These are phyloP conservation scores for Ardeotis arabs DNA, from an alignment of 2,113 vertebrate species.

Conservation along the genomic window DNA sequence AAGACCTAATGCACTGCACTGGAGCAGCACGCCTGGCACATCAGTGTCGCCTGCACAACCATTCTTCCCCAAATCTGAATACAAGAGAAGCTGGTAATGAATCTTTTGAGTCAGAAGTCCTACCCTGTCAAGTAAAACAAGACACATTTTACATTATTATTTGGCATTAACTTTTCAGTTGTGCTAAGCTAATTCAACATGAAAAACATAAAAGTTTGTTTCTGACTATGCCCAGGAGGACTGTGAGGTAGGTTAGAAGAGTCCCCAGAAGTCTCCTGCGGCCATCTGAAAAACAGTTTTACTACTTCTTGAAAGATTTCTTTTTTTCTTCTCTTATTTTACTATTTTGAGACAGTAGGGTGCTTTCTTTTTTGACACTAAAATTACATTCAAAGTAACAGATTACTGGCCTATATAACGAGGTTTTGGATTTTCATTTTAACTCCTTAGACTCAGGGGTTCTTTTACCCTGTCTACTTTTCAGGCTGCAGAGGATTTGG, in stretches of 20 bases:
- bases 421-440: background rate
- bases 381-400: background rate
- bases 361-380: background rate
- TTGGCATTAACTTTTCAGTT: background rate
- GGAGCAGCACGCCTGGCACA: rapidly evolving
- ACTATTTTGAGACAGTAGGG: background rate
- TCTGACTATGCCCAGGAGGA: background rate
- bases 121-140: background rate
- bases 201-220: background rate
- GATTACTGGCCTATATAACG: background rate
- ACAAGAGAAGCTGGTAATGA: background rate
- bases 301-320: background rate
- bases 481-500: background rate
- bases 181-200: background rate
- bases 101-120: background rate
- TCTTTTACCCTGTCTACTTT: background rate
- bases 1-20: rapidly evolving
- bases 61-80: rapidly evolving
- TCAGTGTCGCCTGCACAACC: rapidly evolving
- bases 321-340: background rate
- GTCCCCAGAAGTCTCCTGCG: background rate
- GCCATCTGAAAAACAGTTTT: background rate
- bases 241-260: rapidly evolving
- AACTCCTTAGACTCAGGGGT: background rate
- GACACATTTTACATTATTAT: background rate